Base-by-base conservation (phyloP, 1,140 invertebrate species). In the Pseudomyrmex gracilis region DNA sequence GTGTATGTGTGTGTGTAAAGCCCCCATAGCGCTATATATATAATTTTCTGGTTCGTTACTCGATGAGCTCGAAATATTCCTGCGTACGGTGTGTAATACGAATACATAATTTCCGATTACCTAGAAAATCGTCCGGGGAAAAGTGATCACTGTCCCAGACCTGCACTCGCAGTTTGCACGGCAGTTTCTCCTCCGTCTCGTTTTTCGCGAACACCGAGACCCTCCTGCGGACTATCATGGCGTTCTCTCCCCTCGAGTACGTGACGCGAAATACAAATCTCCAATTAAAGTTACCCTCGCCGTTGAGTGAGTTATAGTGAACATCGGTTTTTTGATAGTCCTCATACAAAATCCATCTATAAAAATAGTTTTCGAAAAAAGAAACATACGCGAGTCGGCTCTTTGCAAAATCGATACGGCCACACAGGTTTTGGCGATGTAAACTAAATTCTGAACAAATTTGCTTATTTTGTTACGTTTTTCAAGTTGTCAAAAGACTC, bases 271-370 rank as follows among this genome's bases (percentile, higher is more conserved):
- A 99, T 55, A 98, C 94, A 94, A 98, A 98, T 90, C 98, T 94
- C 98, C 98, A 98, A 93, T 98, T 98, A 93, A 98, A 98, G 90
- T 97, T 97, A 0, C 97, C 97, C 88, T 98, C 97, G 0, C 98
- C 97, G 1, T 95, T 96, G 47, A 97, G 89, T 5, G 97, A 98
- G 76, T 96, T 96, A 90, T 96, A 97, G 94, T 98, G 98, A 67
- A 98, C 95, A 94, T 98, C 98, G 2, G 98, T 98, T 34, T 95
- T 95, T 92, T 98, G 98, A 61, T 95, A 93, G 85, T 97, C 95
- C 60, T 97, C 95, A 8, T 96, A 96, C 77, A 96, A 95, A 55
- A 98, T 95, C 97, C 98, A 98, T 2, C 97, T 97, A 84, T 53
- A 89, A 88, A 73, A 77, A 80, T 53, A 45, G n/a, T n/a, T 73